Evolutionary conservation across 35 echinoderm and acorn worm genomes (phyloP).

Genomic region (Ophioderma brevispina): DNA sequence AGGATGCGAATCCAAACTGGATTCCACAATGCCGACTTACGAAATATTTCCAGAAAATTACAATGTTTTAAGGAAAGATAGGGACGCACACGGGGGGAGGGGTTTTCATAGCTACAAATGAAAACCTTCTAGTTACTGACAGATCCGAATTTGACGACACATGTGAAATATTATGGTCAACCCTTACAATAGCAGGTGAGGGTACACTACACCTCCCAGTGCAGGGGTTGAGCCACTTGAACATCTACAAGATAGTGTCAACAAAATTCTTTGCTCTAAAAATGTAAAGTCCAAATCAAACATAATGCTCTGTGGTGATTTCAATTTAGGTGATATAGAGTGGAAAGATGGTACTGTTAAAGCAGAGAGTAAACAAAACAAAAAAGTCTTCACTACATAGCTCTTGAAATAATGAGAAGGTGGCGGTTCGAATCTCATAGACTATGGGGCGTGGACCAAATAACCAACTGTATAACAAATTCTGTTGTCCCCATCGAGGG

Average conservation of each 20-base stretch:
- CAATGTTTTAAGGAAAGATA: background rate
- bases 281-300: background rate
- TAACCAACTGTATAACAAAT: no score
- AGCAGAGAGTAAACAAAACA: background rate
- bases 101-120: background rate
- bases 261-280: background rate
- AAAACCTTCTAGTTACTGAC: background rate
- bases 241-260: background rate
- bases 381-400: background rate
- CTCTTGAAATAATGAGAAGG: no score
- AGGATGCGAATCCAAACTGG: conserved; percentile 21
- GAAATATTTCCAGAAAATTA: background rate
- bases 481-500: no score
- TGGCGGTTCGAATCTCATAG: no score
- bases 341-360: background rate
- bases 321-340: background rate
- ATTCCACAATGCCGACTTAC: conserved; percentile 2
- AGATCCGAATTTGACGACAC: background rate
- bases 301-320: conserved; percentile 1
- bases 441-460: no score
- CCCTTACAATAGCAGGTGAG: background rate
- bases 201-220: background rate
- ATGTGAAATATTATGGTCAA: background rate
- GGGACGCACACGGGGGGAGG: background rate
- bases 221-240: background rate